Base-by-base conservation (phyloP, 1,140 invertebrate species). In the Drepana arcuata region DNA sequence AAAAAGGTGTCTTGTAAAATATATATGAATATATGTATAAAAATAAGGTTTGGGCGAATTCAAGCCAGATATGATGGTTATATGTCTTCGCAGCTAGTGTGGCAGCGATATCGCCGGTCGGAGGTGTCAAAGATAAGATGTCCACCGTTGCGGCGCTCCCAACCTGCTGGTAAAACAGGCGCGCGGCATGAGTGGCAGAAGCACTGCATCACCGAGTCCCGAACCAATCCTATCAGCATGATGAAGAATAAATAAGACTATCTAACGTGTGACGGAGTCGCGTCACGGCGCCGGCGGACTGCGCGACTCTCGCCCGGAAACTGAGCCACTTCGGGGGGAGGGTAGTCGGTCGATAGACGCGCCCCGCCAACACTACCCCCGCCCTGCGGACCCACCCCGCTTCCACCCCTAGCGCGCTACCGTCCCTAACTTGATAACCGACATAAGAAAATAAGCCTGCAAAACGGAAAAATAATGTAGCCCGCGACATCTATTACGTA, bases 101-200 rank as follows among this genome's bases (percentile, higher is more conserved):
- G 46, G 41, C 35, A 31, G 26, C 52, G 58, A 49, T 51, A 47
- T 53, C 52, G 53, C 52, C 55, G 60, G 50, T 55, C 11, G 24
- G 34, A 25, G 28, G 28, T 32, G 32, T 14, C 16, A 28, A 31
- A 7, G 31, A 34, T 6, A 25, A 31, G 28, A 34, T 27, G 23
- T 26, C 26, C 9, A 25, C 35, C 34, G 26, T 21, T 18, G 10
- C 16, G 12, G 30, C 13, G 32, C 14, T 55, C 46, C 71, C 67
- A 75, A 92, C 91, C 90, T 85, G 90, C 86, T 61, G 89, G 85
- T 54, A 90, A 84, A 49, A 92, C 84, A 44, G 92, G 91, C 65
- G 91, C 91, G 71, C 92, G 90, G 88, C 93, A 95, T 80, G 92
- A 91, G 77, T 93, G 92, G 86, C 92, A 95, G 85, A 95, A 94